phyloP scores from a whole-genome alignment of 1,140 invertebrate genomes.

The Trichogramma pretiosum region DNA sequence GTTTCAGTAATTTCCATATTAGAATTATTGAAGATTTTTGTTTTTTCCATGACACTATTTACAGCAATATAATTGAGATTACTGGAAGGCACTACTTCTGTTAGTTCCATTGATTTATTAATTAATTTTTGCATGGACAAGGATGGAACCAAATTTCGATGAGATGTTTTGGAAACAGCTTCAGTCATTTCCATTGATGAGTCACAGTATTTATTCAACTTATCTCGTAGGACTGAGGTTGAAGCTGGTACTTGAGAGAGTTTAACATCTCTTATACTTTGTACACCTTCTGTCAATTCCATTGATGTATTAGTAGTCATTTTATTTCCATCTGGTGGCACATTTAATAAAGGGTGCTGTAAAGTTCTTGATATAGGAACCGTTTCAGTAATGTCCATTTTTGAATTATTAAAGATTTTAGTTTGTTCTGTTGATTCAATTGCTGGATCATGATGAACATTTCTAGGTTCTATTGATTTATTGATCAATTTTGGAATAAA shows the following conservation, averaged over 20 bases:
- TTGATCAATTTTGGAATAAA: too few relatives aligned
- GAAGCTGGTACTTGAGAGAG: neutral
- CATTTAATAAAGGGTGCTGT: neutral
- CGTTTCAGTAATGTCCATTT: constrained; percentile 16
- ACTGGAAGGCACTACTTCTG: constrained; percentile 1
- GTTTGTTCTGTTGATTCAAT: neutral
- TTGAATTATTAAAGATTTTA: constrained; percentile 1
- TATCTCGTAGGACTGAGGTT: neutral
- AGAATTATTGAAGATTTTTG: constrained; percentile 5
- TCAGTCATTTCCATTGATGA: constrained; percentile 5
- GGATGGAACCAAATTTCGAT: neutral
- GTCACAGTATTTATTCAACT: neutral
- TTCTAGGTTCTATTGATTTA: neutral
- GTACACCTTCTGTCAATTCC: constrained; percentile 6
- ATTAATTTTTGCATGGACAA: constrained; percentile 1
- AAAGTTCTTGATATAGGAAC: neutral
- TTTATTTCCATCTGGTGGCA: constrained; percentile 10
- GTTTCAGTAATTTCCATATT: constrained; percentile 13
- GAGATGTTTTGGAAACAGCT: neutral
- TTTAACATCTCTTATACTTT: neutral
- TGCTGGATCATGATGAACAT: too few relatives aligned
- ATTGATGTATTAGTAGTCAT: constrained; percentile 4
- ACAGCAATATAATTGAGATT: neutral
- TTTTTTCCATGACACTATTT: constrained; percentile 7
- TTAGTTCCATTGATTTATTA: constrained; percentile 14